These are phyloP conservation scores for Sminthurinus aureus DNA, from an alignment of 2,888 invertebrate species.

Conservation along the genomic window DNA sequence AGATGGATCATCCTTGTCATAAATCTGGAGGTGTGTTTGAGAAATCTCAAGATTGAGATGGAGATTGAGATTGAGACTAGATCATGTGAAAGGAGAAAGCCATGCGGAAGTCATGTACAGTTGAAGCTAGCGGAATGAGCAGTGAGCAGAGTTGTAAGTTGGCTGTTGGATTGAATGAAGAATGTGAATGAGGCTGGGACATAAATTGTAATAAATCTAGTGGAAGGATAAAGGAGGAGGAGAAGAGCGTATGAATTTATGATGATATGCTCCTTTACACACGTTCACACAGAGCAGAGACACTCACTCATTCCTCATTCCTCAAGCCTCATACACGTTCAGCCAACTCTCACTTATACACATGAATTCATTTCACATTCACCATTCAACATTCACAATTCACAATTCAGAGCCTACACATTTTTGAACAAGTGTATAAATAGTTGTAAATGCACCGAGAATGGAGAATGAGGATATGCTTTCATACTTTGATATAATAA, in stretches of 20 bases:
- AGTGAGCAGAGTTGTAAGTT: not conserved
- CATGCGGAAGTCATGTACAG: no score
- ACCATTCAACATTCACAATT: no score
- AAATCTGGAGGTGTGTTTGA: not conserved
- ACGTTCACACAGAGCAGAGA: constrained; percentile 1
- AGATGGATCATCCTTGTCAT: not conserved
- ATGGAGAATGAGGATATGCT: no score
- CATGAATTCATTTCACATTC: no score
- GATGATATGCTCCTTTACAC: constrained; percentile 1
- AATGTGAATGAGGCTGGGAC: not conserved
- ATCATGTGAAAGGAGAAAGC: not conserved
- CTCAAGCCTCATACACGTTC: no score
- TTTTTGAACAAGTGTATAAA: no score
- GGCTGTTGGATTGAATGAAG: not conserved
- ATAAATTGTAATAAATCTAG: constrained; percentile 12
- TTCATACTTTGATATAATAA: no score
- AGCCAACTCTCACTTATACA: no score
- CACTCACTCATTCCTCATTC: not conserved
- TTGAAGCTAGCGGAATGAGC: not conserved
- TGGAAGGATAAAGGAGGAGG: not conserved
- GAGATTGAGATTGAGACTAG: not conserved
- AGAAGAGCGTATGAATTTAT: constrained; percentile 15
- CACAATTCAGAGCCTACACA: no score
- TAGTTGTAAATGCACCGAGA: no score
- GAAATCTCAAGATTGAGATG: not conserved